phyloP scores from a whole-genome alignment of 2,113 vertebrate genomes.

The Phaethon lepturus region DNA sequence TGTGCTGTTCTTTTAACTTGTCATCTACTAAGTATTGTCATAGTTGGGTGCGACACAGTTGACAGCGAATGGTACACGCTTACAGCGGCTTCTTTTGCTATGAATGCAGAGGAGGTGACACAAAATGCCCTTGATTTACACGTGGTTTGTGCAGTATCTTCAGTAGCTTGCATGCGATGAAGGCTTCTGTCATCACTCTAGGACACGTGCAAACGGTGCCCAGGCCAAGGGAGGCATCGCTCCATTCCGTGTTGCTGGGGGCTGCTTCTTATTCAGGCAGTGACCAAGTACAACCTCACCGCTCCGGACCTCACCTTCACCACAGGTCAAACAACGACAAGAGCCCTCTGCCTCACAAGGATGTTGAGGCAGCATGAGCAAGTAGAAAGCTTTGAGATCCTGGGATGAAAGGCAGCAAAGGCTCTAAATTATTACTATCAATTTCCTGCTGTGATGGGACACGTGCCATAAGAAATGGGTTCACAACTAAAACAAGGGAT shows the following conservation, averaged over 20 bases:
- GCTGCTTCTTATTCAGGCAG: background rate
- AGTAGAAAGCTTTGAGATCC: background rate
- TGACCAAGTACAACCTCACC: background rate
- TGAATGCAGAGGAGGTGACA: fast-evolving
- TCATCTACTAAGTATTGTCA: background rate
- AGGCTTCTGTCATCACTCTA: background rate
- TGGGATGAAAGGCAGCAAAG: background rate
- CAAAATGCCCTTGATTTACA: background rate
- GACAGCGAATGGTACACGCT: fast-evolving
- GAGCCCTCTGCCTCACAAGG: background rate
- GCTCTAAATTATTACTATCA: background rate
- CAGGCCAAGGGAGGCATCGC: background rate
- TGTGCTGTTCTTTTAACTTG: background rate
- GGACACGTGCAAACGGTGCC: fast-evolving
- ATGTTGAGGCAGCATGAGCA: background rate
- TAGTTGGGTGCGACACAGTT: background rate
- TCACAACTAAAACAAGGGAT: background rate
- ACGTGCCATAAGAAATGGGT: fast-evolving
- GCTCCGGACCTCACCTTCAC: background rate
- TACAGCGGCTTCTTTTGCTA: background rate
- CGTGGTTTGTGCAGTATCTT: background rate
- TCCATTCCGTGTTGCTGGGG: fast-evolving
- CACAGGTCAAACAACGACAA: background rate
- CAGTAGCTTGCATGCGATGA: background rate
- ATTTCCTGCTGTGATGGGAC: background rate